A percentile compares a stretch with the other conserved stretches of the same genome.
Conservation (phyloP, 2,113 vertebrate genomes). For the Nibea albiflora region DNA sequence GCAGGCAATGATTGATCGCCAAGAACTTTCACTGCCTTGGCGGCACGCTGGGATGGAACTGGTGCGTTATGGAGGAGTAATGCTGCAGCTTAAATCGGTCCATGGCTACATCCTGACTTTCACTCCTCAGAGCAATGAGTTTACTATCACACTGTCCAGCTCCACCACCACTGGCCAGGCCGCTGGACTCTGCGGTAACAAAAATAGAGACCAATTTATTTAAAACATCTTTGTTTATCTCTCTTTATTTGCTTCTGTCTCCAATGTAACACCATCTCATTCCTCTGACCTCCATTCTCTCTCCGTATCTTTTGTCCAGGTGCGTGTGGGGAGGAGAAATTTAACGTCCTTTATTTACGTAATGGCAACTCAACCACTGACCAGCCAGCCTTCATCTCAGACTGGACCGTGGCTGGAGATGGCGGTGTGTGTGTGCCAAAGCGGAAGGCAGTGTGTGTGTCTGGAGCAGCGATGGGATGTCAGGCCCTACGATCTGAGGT, state of each 20-base stretch:
- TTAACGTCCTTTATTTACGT: conserved; percentile 84
- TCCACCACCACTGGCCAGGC: conserved; percentile 81
- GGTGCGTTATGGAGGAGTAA: conserved; percentile 88
- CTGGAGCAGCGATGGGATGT: conserved; percentile 76
- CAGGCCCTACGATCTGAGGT: conserved; percentile 82
- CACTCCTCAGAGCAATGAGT: conserved; percentile 94
- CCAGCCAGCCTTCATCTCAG: conserved; percentile 81
- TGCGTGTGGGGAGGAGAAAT: conserved; percentile 89
- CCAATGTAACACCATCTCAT: neutral
- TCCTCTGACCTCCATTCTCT: neutral
- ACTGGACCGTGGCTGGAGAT: conserved; percentile 83
- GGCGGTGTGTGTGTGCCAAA: conserved; percentile 76
- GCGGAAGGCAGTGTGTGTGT: conserved; percentile 76
- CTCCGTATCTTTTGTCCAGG: conserved; percentile 78
- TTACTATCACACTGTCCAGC: conserved; percentile 88
- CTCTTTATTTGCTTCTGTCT: neutral
- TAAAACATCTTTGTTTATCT: neutral
- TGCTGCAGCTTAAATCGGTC: conserved; percentile 88
- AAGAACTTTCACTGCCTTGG: conserved; percentile 84
- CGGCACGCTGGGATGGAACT: conserved; percentile 84
- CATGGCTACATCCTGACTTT: conserved; percentile 89
- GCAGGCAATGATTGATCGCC: conserved; percentile 85
- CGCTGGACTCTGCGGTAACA: conserved; percentile 92
- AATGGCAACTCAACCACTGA: conserved; percentile 85
- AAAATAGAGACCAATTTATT: neutral